Evolutionary conservation across 2,888 invertebrate genomes (phyloP).

Genomic region (Marronus borbonicus): DNA sequence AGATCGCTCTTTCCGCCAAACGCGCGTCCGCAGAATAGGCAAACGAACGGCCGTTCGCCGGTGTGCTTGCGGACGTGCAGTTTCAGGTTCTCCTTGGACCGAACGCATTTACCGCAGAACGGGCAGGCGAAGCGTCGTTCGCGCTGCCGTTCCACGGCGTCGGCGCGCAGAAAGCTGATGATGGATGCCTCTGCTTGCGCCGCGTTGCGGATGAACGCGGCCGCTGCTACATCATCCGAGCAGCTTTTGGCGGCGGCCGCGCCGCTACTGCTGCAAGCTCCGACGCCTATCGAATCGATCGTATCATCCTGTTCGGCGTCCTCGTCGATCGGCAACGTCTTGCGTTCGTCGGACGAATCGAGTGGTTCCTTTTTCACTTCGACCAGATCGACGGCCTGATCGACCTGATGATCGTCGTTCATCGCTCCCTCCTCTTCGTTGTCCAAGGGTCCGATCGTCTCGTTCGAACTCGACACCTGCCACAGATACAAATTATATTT

Average conservation of each 20-base stretch:
- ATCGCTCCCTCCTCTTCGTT: conserved; percentile 59
- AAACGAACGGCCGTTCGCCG: conserved; percentile 93
- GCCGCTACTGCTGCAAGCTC: conserved; percentile 69
- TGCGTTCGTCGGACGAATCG: conserved; percentile 39
- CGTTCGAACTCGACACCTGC: conserved; percentile 68
- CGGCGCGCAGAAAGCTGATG: conserved; percentile 78
- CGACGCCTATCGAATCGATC: conserved; percentile 75
- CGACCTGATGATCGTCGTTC: not conserved
- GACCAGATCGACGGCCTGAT: not conserved
- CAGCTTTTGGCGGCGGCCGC: conserved; percentile 60
- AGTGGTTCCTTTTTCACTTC: conserved; percentile 59
- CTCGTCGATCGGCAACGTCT: conserved; percentile 66
- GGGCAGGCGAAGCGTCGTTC: conserved; percentile 89
- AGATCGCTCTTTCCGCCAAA: conserved; percentile 92
- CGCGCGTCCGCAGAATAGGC: conserved; percentile 89
- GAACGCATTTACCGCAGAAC: conserved; percentile 91
- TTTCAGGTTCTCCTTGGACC: conserved; percentile 91
- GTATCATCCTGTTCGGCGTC: conserved; percentile 80
- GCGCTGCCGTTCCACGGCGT: conserved; percentile 76
- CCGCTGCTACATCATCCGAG: conserved; percentile 67
- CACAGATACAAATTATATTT: no score
- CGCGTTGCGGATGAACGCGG: conserved; percentile 69
- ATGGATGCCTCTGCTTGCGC: conserved; percentile 73
- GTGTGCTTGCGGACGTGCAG: conserved; percentile 89
- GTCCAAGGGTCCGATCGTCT: conserved; percentile 62